Evolutionary conservation across 1,140 invertebrate species (phyloP).

Genomic region (Pissodes strobi): DNA sequence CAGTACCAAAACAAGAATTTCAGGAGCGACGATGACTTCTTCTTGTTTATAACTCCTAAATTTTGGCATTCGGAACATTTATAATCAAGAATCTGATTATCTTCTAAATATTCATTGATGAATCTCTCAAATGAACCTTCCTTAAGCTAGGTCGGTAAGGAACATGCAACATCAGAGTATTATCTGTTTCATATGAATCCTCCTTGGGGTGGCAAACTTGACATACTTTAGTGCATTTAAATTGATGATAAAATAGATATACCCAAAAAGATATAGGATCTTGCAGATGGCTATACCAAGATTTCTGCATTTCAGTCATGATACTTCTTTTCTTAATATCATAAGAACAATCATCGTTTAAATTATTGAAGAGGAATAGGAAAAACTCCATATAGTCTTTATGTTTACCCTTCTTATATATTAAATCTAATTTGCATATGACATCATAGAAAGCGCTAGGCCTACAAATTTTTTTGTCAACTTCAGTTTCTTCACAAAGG

Average conservation of each 20-base stretch:
- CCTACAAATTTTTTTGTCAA: constrained; percentile 28
- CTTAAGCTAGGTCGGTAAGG: constrained; percentile 33
- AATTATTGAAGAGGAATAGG: constrained; percentile 42
- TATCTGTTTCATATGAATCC: constrained; percentile 46
- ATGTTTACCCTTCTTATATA: constrained; percentile 42
- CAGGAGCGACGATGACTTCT: constrained; percentile 39
- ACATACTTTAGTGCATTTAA: constrained; percentile 41
- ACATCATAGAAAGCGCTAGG: constrained; percentile 41
- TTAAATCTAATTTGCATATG: constrained; percentile 39
- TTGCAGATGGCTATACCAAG: constrained; percentile 44
- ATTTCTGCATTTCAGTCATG: constrained; percentile 40
- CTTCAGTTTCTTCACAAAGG: constrained; percentile 37
- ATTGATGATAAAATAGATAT: constrained; percentile 47
- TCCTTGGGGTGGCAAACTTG: constrained; percentile 36
- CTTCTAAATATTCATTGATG: constrained; percentile 41
- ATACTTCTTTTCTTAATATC: constrained; percentile 34
- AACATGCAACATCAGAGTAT: constrained; percentile 46
- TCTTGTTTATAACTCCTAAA: constrained; percentile 36
- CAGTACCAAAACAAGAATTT: constrained; percentile 44
- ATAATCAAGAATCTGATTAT: constrained; percentile 44
- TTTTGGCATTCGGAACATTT: constrained; percentile 46
- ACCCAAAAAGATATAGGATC: constrained; percentile 43
- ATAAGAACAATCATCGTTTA: constrained; percentile 43
- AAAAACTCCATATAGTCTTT: constrained; percentile 51
- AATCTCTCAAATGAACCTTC: constrained; percentile 34